Evolutionary conservation across 2,888 invertebrate genomes (phyloP).

Genomic region (Acleris literana): DNA sequence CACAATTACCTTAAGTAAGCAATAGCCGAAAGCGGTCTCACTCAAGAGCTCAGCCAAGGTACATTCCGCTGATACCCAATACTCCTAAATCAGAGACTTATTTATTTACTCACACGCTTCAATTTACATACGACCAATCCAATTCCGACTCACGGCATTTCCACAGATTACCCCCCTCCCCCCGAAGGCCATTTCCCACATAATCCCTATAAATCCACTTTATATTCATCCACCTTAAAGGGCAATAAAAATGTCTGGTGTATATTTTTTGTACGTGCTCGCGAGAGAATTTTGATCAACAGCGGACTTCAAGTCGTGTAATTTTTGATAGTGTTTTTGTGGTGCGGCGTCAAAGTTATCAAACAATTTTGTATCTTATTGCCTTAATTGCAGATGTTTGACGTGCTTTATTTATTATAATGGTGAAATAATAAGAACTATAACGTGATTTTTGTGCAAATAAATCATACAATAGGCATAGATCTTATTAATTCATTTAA

Average conservation of each 20-base stretch:
- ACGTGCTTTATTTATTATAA: too few relatives aligned
- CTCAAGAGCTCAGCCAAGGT: conserved; percentile 45
- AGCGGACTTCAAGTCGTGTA: background rate
- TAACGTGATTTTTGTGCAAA: too few relatives aligned
- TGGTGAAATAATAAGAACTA: too few relatives aligned
- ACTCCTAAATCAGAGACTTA: conserved; percentile 73
- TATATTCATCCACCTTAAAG: conserved; percentile 83
- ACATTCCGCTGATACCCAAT: conserved; percentile 62
- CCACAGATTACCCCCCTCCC: conserved; percentile 65
- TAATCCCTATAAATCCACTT: conserved; percentile 81
- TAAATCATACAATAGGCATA: too few relatives aligned
- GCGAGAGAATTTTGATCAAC: conserved; percentile 20
- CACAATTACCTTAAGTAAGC: conserved; percentile 35
- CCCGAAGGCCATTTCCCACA: conserved; percentile 65
- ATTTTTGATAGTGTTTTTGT: conserved; percentile 6
- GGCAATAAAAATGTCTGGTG: conserved; percentile 76
- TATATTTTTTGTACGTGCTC: conserved; percentile 48
- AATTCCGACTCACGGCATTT: conserved; percentile 76
- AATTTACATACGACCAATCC: conserved; percentile 81
- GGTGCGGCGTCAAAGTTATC: background rate
- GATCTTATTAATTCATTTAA: too few relatives aligned
- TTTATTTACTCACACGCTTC: conserved; percentile 79
- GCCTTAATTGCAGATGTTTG: too few relatives aligned
- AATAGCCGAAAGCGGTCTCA: conserved; percentile 1
- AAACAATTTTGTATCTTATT: too few relatives aligned